Conservation (phyloP, 1,140 invertebrate species). For the Drosophila sproati region DNA sequence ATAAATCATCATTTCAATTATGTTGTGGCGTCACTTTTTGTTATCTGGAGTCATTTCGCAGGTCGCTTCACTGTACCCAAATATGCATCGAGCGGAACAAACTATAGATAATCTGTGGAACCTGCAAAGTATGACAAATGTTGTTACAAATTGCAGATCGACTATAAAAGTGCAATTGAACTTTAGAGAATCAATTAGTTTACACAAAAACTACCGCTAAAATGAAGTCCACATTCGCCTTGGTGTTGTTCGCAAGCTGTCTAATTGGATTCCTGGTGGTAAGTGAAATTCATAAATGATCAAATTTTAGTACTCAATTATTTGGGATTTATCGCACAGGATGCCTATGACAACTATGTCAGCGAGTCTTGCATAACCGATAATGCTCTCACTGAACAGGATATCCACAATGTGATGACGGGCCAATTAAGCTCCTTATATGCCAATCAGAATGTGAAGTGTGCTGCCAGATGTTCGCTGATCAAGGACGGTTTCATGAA, state of each 20-base stretch:
- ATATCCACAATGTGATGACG: conserved; percentile 41
- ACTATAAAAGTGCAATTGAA: conserved; percentile 47
- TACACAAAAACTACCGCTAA: conserved; percentile 16
- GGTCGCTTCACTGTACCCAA: background rate
- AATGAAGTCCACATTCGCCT: conserved; percentile 55
- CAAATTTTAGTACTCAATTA: background rate
- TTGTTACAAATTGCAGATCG: conserved; percentile 4
- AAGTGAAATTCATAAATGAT: background rate
- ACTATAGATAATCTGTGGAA: conserved; percentile 39
- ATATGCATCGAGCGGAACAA: conserved; percentile 28
- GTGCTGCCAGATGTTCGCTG: conserved; percentile 56
- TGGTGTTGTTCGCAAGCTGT: conserved; percentile 54
- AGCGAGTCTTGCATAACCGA: conserved; percentile 49
- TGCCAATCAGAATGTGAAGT: conserved; percentile 64
- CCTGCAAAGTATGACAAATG: conserved; percentile 28
- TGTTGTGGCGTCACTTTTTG: too few relatives aligned
- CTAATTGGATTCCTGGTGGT: conserved; percentile 46
- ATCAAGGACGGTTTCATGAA: conserved; percentile 65
- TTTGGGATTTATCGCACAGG: background rate
- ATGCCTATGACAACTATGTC: background rate
- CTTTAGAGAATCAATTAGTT: conserved; percentile 26
- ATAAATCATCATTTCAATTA: conserved; percentile 11
- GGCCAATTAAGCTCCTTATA: conserved; percentile 46
- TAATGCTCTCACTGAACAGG: conserved; percentile 50
- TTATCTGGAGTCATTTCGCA: background rate